These are phyloP conservation scores for Ctenosaura bakeri DNA, from an alignment of 2,797 vertebrate genomes.

Conservation along the genomic window DNA sequence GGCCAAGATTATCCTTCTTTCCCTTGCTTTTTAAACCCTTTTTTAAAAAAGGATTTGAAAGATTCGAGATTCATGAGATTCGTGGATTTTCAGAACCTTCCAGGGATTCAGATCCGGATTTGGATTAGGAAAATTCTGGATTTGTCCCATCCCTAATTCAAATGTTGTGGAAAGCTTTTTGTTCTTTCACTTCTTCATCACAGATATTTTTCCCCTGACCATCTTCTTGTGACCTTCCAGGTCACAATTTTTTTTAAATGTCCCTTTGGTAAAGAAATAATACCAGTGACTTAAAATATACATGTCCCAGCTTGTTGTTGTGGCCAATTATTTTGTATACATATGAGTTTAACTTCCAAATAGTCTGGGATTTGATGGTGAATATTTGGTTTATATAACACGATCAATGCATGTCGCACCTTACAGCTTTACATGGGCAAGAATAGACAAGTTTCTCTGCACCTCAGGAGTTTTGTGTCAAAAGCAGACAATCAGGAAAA, in stretches of 20 bases:
- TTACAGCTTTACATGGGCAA: neutral
- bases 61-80: no score
- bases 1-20: no score
- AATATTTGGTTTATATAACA: no score
- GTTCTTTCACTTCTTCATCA: neutral
- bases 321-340: neutral
- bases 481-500: neutral
- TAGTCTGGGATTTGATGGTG: neutral
- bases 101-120: no score
- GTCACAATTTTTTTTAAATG: neutral
- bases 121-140: no score
- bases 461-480: neutral
- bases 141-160: no score
- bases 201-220: neutral
- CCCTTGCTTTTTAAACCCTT: no score
- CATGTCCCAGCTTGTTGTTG: neutral
- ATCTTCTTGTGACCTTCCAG: neutral
- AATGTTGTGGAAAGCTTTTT: neutral
- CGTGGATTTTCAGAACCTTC: no score
- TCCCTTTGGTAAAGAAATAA: neutral
- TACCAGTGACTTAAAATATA: slow-evolving; percentile 8
- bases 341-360: neutral
- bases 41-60: no score
- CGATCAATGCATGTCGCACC: neutral
- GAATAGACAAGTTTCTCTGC: neutral